Percentiles rank a stretch among this genome's conserved stretches.
phyloP scores from a whole-genome alignment of 2,888 invertebrate genomes.

The Keiferia lycopersicella region DNA sequence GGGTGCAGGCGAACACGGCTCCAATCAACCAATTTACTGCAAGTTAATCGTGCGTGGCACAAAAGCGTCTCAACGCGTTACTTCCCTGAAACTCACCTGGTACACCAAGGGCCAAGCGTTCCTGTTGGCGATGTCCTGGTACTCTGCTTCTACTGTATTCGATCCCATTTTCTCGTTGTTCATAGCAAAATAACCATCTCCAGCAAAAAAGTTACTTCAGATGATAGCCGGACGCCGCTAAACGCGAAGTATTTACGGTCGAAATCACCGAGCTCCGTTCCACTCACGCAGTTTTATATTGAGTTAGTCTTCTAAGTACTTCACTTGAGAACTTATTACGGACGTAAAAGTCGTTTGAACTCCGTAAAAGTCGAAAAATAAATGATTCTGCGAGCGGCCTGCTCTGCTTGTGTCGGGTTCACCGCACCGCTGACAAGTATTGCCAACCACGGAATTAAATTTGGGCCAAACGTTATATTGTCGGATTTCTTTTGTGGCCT shows the following conservation, averaged over 20 bases:
- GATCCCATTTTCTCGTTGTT: conserved; percentile 48
- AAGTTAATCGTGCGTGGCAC: conserved; percentile 55
- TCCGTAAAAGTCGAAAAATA: conserved; percentile 17
- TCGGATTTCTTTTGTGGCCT: too few relatives aligned
- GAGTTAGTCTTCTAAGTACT: neutral
- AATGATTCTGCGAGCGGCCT: conserved; percentile 20
- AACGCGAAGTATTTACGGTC: conserved; percentile 29
- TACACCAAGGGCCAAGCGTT: conserved; percentile 87
- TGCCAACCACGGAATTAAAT: neutral
- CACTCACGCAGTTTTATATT: neutral
- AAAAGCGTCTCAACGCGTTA: conserved; percentile 41
- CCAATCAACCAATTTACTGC: conserved; percentile 16
- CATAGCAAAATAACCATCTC: conserved; percentile 51
- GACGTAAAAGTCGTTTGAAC: neutral
- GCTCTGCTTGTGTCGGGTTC: conserved; percentile 10
- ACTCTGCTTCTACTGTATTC: conserved; percentile 85
- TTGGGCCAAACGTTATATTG: too few relatives aligned
- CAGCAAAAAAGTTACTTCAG: conserved; percentile 40
- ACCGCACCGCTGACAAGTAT: conserved; percentile 1
- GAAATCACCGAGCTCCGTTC: neutral
- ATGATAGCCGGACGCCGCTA: conserved; percentile 48
- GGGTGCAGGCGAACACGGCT: neutral
- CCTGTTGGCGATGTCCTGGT: conserved; percentile 84
- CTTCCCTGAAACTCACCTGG: conserved; percentile 80
- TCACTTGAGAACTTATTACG: neutral